These are phyloP conservation scores for Mixornis gularis DNA, from an alignment of 2,113 vertebrate species.

Conservation along the genomic window DNA sequence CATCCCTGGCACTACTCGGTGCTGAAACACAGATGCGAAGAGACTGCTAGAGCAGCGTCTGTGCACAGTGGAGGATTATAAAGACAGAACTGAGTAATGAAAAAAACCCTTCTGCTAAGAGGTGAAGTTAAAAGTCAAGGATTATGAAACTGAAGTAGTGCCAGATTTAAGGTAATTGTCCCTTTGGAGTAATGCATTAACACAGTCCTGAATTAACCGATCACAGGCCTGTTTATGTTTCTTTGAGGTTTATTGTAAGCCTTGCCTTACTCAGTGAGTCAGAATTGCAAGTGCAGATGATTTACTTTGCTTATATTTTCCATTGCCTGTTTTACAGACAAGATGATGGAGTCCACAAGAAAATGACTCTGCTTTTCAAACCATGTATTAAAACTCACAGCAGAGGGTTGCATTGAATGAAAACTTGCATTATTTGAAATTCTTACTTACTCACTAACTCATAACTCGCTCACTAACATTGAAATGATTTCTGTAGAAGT, in stretches of 20 bases:
- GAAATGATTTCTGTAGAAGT: neutral
- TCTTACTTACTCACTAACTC: neutral
- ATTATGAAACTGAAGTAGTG: neutral
- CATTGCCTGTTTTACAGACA: neutral
- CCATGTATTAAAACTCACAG: neutral
- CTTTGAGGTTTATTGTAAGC: neutral
- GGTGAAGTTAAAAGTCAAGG: neutral
- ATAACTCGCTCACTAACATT: neutral
- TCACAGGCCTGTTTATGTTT: neutral
- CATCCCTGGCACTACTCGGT: rapidly evolving
- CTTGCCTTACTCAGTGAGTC: neutral
- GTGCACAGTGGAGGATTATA: neutral
- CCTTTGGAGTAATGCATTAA: neutral
- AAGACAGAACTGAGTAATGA: neutral
- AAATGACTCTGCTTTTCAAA: neutral
- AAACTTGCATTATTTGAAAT: neutral
- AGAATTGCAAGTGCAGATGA: neutral
- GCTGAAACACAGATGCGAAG: neutral
- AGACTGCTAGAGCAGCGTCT: neutral
- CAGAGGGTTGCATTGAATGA: neutral
- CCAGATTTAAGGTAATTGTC: neutral
- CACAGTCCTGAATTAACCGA: neutral
- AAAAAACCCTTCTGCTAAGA: neutral
- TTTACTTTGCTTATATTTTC: neutral
- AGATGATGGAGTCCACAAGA: neutral